phyloP scores from a whole-genome alignment of 2,113 vertebrate genomes.

The Petrocephalus zakoni region DNA sequence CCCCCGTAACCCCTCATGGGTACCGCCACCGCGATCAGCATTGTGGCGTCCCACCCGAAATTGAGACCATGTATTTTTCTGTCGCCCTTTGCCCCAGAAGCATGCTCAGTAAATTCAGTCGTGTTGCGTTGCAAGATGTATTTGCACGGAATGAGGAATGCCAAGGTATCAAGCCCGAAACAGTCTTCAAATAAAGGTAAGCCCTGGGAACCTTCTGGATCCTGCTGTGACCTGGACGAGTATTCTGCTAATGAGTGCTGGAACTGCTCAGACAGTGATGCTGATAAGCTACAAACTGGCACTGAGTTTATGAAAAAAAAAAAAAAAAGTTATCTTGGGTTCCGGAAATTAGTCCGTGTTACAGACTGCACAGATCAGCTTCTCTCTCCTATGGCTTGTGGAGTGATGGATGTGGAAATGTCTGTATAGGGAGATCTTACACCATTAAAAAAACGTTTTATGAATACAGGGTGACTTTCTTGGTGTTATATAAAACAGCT shows the following conservation, averaged over 20 bases:
- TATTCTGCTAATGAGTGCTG: not conserved
- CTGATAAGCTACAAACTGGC: not conserved
- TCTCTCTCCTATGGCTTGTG: not conserved
- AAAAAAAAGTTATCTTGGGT: not conserved
- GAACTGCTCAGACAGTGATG: not conserved
- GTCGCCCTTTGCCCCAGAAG: constrained; percentile 50
- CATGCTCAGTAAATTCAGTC: constrained; percentile 53
- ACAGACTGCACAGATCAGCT: not conserved
- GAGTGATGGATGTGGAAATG: not conserved
- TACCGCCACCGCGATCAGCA: not conserved
- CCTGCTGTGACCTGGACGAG: not conserved
- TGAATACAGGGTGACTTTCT: not conserved
- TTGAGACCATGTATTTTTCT: constrained; percentile 29
- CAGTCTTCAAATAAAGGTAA: constrained; percentile 57
- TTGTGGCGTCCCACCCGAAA: not conserved
- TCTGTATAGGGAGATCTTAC: not conserved
- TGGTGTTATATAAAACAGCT: constrained; percentile 7
- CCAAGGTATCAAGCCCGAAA: constrained; percentile 45
- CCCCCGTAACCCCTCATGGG: not conserved
- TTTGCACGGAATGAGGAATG: constrained; percentile 59
- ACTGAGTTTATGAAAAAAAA: too few species aligned
- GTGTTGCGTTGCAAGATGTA: constrained; percentile 58
- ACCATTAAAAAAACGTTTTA: not conserved
- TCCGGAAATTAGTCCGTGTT: not conserved
- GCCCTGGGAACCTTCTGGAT: not conserved